A percentile compares a stretch with the other conserved stretches of the same genome.
These are phyloP conservation scores for Diabrotica virgifera DNA, from an alignment of 1,140 invertebrate species.

Conservation along the genomic window DNA sequence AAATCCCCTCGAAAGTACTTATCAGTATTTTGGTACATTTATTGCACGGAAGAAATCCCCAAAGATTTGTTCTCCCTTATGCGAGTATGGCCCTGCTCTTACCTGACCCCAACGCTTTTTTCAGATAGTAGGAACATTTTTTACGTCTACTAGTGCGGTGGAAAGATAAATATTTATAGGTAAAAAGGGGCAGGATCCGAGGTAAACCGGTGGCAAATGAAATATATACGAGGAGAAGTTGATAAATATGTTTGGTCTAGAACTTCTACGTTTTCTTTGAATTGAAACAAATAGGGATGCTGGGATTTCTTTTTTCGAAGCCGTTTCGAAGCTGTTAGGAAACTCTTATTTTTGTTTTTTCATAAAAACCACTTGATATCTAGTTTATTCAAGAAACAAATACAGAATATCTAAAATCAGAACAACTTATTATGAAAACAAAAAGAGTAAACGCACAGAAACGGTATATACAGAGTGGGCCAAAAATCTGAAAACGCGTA, in stretches of 20 bases:
- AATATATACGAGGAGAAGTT: not conserved
- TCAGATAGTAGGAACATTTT: conserved; percentile 13
- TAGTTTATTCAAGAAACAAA: no score
- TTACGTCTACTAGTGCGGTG: conserved; percentile 4
- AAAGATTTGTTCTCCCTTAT: not conserved
- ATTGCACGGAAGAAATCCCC: not conserved
- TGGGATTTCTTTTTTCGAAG: no score
- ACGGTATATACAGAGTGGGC: no score
- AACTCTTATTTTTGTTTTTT: no score
- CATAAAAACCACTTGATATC: no score
- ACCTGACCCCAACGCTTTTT: conserved; percentile 8
- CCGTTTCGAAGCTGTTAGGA: no score
- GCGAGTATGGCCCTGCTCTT: not conserved
- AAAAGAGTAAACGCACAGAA: no score
- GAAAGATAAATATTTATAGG: conserved; percentile 17
- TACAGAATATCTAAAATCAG: no score
- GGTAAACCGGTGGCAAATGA: conserved; percentile 9
- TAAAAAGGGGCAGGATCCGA: conserved; percentile 8
- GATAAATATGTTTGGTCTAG: not conserved
- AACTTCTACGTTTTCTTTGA: not conserved
- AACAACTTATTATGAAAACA: no score
- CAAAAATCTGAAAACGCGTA: no score
- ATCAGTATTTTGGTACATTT: no score
- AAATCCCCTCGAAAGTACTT: no score
- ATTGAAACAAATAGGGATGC: not conserved